A percentile compares a stretch with the other conserved stretches of the same genome.
phyloP scores from a whole-genome alignment of 2,113 vertebrate genomes.

The Andinoacara biseriatus region DNA sequence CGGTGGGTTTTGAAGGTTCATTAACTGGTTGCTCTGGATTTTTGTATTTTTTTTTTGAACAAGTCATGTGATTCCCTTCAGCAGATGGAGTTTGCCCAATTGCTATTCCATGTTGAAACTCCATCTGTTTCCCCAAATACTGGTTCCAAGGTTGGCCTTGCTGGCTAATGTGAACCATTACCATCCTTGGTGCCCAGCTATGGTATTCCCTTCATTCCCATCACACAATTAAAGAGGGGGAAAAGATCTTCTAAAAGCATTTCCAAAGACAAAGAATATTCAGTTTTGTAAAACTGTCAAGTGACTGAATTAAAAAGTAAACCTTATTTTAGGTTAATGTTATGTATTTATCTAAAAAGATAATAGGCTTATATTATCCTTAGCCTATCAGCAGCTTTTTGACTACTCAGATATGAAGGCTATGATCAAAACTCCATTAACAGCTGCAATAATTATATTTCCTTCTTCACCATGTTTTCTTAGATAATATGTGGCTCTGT shows the following conservation, averaged over 20 bases:
- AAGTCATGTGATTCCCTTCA: not conserved
- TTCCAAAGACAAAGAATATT: not conserved
- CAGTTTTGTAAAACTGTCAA: too few species aligned
- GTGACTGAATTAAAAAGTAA: too few species aligned
- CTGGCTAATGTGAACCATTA: not conserved
- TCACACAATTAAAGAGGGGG: not conserved
- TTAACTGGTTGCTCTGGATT: not conserved
- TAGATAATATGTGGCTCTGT: too few species aligned
- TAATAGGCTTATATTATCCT: not conserved
- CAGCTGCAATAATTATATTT: too few species aligned
- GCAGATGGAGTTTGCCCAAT: not conserved
- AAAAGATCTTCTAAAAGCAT: not conserved
- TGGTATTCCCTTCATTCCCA: not conserved
- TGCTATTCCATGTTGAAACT: not conserved
- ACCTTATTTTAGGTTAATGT: not conserved
- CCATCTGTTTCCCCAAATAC: not conserved
- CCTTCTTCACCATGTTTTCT: too few species aligned
- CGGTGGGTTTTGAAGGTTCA: not conserved
- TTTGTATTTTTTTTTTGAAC: not conserved
- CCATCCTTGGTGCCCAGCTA: not conserved
- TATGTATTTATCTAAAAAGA: constrained; percentile 1
- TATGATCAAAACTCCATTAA: too few species aligned
- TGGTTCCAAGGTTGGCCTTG: not conserved
- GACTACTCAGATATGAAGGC: not conserved
- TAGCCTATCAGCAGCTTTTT: not conserved